Conservation (phyloP, 2,797 vertebrate species). For the Platyrinchus mystaceus region DNA sequence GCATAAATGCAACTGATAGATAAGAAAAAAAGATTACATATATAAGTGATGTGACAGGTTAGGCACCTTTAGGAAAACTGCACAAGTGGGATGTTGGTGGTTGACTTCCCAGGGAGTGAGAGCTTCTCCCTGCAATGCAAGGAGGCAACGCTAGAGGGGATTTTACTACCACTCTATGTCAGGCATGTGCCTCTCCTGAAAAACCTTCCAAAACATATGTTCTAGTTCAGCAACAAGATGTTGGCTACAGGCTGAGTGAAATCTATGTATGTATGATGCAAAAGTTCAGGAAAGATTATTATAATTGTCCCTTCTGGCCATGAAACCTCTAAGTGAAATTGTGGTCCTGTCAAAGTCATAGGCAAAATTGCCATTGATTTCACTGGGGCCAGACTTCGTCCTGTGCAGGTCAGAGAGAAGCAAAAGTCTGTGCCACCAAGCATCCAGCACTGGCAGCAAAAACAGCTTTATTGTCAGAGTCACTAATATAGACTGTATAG, state of each 20-base stretch:
- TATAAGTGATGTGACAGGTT: neutral
- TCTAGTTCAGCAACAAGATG: neutral
- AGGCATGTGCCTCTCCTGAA: neutral
- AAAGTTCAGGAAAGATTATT: conserved; percentile 24
- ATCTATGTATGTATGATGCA: neutral
- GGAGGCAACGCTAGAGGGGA: conserved; percentile 33
- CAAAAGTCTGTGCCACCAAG: neutral
- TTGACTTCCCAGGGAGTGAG: neutral
- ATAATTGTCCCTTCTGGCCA: conserved; percentile 34
- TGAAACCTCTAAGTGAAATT: conserved; percentile 18
- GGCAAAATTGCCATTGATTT: neutral
- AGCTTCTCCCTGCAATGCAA: conserved; percentile 14
- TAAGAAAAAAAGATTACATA: too few species aligned
- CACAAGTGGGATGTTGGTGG: neutral
- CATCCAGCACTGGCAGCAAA: neutral
- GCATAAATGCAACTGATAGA: neutral
- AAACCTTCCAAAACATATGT: neutral
- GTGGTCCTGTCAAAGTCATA: neutral
- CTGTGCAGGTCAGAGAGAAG: neutral
- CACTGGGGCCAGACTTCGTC: neutral
- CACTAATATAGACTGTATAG: neutral
- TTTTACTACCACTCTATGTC: conserved; percentile 50
- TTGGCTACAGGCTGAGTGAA: conserved; percentile 9
- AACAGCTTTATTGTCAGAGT: neutral
- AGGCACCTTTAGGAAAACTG: neutral